phyloP scores from a whole-genome alignment of 2,797 vertebrate species.

The Xerus rutilus region DNA sequence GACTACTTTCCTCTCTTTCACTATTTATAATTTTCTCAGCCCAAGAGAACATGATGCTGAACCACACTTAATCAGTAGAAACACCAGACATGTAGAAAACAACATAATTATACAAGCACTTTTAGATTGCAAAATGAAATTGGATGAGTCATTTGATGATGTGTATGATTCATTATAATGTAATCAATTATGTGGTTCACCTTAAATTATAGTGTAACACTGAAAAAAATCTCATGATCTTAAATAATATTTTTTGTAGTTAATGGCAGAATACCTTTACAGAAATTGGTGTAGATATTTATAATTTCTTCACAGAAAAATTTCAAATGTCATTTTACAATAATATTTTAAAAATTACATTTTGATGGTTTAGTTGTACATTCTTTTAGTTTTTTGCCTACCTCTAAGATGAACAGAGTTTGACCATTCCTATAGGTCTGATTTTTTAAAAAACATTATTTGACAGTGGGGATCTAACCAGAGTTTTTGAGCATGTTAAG shows the following conservation, averaged over 20 bases:
- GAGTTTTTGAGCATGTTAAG: background rate
- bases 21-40: constrained; percentile 31
- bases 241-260: constrained; percentile 40
- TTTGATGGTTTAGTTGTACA: background rate
- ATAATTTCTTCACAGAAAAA: constrained; percentile 3
- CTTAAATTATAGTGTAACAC: constrained; percentile 60
- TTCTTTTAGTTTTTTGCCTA: background rate
- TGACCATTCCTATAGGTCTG: background rate
- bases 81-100: constrained; percentile 42
- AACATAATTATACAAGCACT: constrained; percentile 43
- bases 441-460: too few relatives aligned
- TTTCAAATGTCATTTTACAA: constrained; percentile 46
- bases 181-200: constrained; percentile 28
- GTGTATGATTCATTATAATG: constrained; percentile 61
- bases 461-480: background rate
- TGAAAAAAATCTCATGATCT: background rate
- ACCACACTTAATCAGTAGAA: constrained; percentile 56
- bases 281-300: background rate
- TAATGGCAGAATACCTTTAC: background rate
- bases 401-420: background rate
- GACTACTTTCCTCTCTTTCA: constrained; percentile 16
- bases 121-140: constrained; percentile 65
- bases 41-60: constrained; percentile 22
- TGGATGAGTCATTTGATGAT: constrained; percentile 56
- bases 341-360: constrained; percentile 1